These are phyloP conservation scores for Ariolimax columbianus DNA, from an alignment of 2,888 invertebrate species.

Conservation along the genomic window DNA sequence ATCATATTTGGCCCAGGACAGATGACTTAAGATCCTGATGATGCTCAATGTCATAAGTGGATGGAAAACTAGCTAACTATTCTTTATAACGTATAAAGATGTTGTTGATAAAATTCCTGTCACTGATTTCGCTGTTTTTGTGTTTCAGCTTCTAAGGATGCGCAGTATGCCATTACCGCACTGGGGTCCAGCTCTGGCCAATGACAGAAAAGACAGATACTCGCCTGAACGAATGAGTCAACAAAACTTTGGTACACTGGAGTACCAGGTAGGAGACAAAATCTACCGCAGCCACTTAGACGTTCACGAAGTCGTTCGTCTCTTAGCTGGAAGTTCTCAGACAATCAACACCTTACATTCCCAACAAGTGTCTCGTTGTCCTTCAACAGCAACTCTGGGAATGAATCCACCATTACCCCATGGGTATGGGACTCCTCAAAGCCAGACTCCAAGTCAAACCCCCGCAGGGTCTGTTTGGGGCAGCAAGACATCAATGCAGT, in stretches of 20 bases:
- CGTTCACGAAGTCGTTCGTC: constrained; percentile 48
- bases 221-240: constrained; percentile 35
- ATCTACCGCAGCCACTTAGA: constrained; percentile 45
- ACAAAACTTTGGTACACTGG: constrained; percentile 28
- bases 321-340: constrained; percentile 48
- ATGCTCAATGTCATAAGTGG: no score
- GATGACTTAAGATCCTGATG: no score
- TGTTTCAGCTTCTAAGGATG: constrained; percentile 48
- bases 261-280: constrained; percentile 44
- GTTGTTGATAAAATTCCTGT: no score
- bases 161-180: constrained; percentile 51
- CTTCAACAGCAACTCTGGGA: constrained; percentile 24
- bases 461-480: constrained; percentile 32
- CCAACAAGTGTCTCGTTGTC: constrained; percentile 15
- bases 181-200: constrained; percentile 54
- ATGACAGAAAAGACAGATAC: constrained; percentile 49
- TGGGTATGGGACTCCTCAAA: background rate
- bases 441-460: constrained; percentile 22
- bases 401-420: constrained; percentile 20
- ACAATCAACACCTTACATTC: constrained; percentile 45
- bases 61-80: no score
- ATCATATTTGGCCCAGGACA: no score
- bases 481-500: constrained; percentile 41
- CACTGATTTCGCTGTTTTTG: background rate
- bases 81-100: no score